Base-by-base conservation (phyloP, 1,140 invertebrate genomes). In the Pseudomyrmex cubaensis region DNA sequence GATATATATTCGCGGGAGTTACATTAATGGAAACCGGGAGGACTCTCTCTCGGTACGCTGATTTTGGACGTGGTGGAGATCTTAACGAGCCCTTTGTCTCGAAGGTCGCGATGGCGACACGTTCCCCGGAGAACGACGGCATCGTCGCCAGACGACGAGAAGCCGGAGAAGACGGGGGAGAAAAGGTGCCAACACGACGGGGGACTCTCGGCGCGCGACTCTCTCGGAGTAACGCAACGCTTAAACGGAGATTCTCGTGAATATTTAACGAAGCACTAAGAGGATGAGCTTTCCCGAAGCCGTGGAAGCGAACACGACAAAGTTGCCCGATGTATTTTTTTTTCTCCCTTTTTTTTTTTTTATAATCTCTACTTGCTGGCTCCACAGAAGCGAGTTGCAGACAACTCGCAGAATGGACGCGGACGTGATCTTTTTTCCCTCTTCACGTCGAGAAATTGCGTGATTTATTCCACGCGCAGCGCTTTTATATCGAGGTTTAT, bases 221-320 rank as follows among this genome's bases (percentile, higher is more conserved):
- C 25, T 59, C 56, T 77, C 59, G 57, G 35, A 35, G 84, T 83
- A 86, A 86, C 69, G 70, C 52, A 72, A 17, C 73, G 80, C 54
- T 87, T 75, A 87, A 87, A 87, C 82, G 72, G 63, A 57, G 80
- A 52, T 82, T 77, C 87, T 88, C 86, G 82, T 90, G 89, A 90
- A 90, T 90, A 90, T 90, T 90, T 89, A 87, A 89, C 86, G 78
- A 56, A 64, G 63, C 59, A 46, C 77, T 89, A 88, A 89, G 78
- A 87, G 80, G 84, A 89, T 77, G 88, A 84, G 84, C 82, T 89
- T 83, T 83, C 84, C 77, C 82, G 20, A 84, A 84, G n/a, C 15
- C 20, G 64, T 52, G 54, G 72, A 87, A 85, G 44, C 52, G 67
- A 61, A 63, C 72, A 57, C 72, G 85, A 75, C 82, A 72, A 57